A percentile compares a stretch with the other conserved stretches of the same genome.
Evolutionary conservation across 2,113 vertebrate genomes (phyloP).

Genomic region (Lycaon pictus): DNA sequence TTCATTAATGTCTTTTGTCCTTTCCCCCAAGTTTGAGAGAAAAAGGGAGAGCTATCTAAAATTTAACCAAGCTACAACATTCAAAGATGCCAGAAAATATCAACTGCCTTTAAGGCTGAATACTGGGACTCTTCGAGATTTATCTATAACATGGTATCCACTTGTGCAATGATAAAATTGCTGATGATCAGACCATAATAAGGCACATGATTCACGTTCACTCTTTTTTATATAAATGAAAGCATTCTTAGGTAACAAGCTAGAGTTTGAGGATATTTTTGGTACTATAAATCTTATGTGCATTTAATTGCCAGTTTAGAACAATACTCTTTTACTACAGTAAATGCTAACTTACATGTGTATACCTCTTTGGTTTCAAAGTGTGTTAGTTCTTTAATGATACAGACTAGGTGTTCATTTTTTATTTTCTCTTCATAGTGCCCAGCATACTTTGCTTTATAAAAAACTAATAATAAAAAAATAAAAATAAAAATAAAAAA

Average conservation of each 20-base stretch:
- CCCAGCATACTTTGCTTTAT: neutral
- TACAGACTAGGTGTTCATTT: conserved; percentile 46
- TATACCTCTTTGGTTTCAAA: neutral
- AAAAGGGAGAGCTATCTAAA: neutral
- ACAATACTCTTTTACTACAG: conserved; percentile 58
- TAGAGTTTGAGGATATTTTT: conserved; percentile 41
- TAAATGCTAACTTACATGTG: conserved; percentile 58
- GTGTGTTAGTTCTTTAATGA: conserved; percentile 53
- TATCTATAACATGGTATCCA: neutral
- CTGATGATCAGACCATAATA: conserved; percentile 25
- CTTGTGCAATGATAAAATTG: neutral
- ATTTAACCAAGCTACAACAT: neutral
- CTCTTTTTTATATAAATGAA: conserved; percentile 57
- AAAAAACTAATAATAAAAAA: neutral
- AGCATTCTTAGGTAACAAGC: conserved; percentile 61
- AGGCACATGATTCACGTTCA: neutral
- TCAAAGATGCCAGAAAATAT: neutral
- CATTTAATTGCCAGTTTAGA: conserved; percentile 67
- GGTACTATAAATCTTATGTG: conserved; percentile 46
- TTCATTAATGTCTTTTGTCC: neutral
- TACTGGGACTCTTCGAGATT: neutral
- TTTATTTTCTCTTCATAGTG: conserved; percentile 40
- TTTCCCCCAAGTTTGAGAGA: neutral
- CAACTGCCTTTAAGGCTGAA: neutral
- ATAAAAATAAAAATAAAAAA: too few species aligned